These are phyloP conservation scores for Sebastiscus albofasciatus DNA, from an alignment of 2,797 vertebrate genomes.

Conservation along the genomic window DNA sequence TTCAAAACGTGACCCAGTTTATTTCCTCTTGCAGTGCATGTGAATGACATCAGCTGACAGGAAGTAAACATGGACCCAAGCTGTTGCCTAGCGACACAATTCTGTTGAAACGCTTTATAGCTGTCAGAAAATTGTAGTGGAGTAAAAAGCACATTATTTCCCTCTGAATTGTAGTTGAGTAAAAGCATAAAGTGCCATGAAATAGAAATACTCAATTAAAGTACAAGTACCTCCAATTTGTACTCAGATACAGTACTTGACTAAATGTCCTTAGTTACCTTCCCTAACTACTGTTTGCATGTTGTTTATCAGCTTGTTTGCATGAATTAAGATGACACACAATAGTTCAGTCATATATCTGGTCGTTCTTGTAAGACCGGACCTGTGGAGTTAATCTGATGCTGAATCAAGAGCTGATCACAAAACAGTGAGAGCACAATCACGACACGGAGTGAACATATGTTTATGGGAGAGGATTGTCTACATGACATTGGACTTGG, in stretches of 20 bases:
- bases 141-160: not conserved
- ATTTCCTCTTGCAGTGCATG: not conserved
- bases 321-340: not conserved
- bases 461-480: conserved; percentile 9
- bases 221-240: not conserved
- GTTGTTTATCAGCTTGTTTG: not conserved
- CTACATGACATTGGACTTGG: conserved; percentile 19
- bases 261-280: not conserved
- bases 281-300: not conserved
- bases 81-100: not conserved
- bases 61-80: not conserved
- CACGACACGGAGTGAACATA: not conserved
- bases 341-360: conserved; percentile 19
- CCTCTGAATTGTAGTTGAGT: not conserved
- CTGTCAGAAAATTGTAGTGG: no score
- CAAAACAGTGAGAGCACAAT: not conserved
- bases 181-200: not conserved
- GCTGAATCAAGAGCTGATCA: not conserved
- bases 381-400: not conserved
- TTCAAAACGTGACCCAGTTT: no score
- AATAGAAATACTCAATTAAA: not conserved
- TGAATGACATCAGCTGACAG: not conserved
- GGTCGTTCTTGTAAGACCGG: conserved; percentile 15
- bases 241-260: not conserved
- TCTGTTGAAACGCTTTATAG: no score